Base-by-base conservation (phyloP, 2,113 vertebrate genomes). In the Erythrocebus patas region DNA sequence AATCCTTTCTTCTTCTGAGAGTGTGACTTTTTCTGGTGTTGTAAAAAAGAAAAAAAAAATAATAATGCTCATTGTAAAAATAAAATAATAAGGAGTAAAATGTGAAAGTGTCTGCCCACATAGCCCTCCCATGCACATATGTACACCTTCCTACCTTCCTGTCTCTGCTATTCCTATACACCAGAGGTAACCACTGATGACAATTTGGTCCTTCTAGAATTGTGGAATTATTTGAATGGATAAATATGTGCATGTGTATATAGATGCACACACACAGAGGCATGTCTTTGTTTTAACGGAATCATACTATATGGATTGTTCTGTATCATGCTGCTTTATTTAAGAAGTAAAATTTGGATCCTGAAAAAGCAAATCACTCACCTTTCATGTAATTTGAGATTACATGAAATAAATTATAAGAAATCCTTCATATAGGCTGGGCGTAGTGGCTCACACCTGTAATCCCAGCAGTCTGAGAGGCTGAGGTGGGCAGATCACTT, bases 281-380 rank as follows among this genome's bases (percentile, higher is more conserved):
- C 22, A 32, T 70, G n/a, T 85, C 32, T 68, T 45, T 66, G 64
- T 80, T 80, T 91, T 64, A 79, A 64, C 66, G 57, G 27, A 85
- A 43, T 79, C 80, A 55, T 48, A 35, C n/a, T 14, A 2, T 12
- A 25, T 68, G 55, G 55, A 43, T 61, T 59, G 38, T 64, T 92
- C 43, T 89, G 61, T 89, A 72, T 72, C 38, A 55, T 50, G 38
- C 76, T 78, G 57, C 59, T 85, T 94, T 81, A 86, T 73, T 95
- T 43, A 89, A 48, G 50, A 79, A 91, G 72, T 83, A 94, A 89
- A 92, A 90, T 85, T 73, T 59, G 45, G 27, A 82, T 93, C 35
- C 73, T 92, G 75, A 61, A 82, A 97, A 93, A 45, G 35, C 30
- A 86, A 9, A 35, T 43, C 64, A 82, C 95, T 89, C 95, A 82